Evolutionary conservation across 2,113 vertebrate genomes (phyloP).

Genomic region (Mobula hypostoma): DNA sequence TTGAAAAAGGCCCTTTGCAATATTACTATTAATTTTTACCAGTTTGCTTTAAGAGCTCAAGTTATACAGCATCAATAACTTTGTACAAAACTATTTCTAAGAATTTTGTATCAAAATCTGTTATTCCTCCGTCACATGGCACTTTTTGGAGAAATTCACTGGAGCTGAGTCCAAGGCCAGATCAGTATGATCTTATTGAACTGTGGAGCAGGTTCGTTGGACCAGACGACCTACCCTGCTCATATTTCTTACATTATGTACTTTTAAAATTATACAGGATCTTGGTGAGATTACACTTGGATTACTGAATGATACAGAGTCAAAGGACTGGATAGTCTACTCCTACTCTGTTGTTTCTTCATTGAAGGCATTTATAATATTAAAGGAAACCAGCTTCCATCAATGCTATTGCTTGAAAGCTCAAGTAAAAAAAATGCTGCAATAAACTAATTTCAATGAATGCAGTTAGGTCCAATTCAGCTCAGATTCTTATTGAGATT

Average conservation of each 20-base stretch:
- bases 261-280: too few species aligned
- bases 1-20: neutral
- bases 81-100: neutral
- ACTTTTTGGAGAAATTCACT: too few species aligned
- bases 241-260: too few species aligned
- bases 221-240: too few species aligned
- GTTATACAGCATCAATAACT: neutral
- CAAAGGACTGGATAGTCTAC: too few species aligned
- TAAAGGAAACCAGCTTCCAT: neutral
- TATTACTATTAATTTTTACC: neutral
- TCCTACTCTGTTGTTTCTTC: neutral
- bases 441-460: neutral
- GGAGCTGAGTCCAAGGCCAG: too few species aligned
- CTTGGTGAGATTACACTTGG: too few species aligned
- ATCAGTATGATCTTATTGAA: too few species aligned
- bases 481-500: neutral
- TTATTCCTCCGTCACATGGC: neutral
- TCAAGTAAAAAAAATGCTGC: neutral
- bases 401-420: constrained; percentile 1
- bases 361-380: neutral
- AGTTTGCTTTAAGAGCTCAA: neutral
- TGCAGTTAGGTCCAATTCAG: neutral
- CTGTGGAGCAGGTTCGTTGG: too few species aligned
- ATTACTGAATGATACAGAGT: too few species aligned
- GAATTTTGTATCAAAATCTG: neutral